These are phyloP conservation scores for Drosophila tristis DNA, from an alignment of 1,140 invertebrate species.

Conservation along the genomic window DNA sequence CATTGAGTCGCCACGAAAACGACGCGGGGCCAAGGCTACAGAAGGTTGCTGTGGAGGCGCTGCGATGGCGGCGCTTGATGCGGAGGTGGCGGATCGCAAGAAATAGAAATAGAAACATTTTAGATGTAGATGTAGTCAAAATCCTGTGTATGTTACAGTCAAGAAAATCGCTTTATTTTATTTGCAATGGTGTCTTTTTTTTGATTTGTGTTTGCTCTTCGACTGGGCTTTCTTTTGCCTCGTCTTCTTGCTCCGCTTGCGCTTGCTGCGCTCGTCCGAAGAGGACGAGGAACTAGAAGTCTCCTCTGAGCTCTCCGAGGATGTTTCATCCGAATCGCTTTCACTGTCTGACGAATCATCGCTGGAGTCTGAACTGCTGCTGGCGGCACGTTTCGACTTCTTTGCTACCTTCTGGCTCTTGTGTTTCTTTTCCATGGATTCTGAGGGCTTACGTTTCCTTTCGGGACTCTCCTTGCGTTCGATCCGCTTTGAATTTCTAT, in stretches of 20 bases:
- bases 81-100: conserved; percentile 42
- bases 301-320: conserved; percentile 46
- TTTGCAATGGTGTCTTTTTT: conserved; percentile 59
- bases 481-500: conserved; percentile 10
- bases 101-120: conserved; percentile 43
- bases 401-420: conserved; percentile 14
- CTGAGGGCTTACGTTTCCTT: conserved; percentile 15
- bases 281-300: conserved; percentile 45
- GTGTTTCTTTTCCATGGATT: conserved; percentile 13
- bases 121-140: conserved; percentile 45
- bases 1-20: conserved; percentile 51
- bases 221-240: conserved; percentile 45
- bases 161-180: conserved; percentile 38
- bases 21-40: conserved; percentile 28
- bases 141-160: conserved; percentile 22
- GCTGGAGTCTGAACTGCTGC: conserved; percentile 51
- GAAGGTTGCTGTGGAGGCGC: conserved; percentile 65
- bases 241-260: conserved; percentile 46
- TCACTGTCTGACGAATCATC: conserved; percentile 52
- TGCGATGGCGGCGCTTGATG: conserved; percentile 49
- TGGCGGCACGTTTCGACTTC: conserved; percentile 50
- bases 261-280: conserved; percentile 57
- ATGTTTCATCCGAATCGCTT: conserved; percentile 33
- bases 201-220: conserved; percentile 62
- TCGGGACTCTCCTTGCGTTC: conserved; percentile 11